These are phyloP conservation scores for Mormyrus lacerda DNA, from an alignment of 2,113 vertebrate species.

Conservation along the genomic window DNA sequence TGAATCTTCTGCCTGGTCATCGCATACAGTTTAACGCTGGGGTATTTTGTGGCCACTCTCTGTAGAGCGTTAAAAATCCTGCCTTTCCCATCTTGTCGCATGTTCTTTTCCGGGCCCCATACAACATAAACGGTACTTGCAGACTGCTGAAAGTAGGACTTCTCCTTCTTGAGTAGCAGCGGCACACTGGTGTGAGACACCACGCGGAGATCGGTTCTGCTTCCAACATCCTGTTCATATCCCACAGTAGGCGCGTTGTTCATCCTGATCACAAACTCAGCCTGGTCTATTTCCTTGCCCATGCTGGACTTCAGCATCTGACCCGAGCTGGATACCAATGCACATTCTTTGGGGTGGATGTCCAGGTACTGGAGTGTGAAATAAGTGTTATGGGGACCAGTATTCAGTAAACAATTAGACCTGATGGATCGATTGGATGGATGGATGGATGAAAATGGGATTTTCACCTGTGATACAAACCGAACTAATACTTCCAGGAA, in stretches of 20 bases:
- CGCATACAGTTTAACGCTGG: slow-evolving; percentile 62
- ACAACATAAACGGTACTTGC: slow-evolving; percentile 72
- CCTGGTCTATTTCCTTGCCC: slow-evolving; percentile 67
- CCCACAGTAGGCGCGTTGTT: slow-evolving; percentile 79
- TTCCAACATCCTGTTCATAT: slow-evolving; percentile 78
- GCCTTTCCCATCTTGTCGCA: slow-evolving; percentile 73
- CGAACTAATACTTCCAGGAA: not conserved
- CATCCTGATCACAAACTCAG: slow-evolving; percentile 83
- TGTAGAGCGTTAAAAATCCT: slow-evolving; percentile 62
- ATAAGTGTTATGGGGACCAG: not conserved
- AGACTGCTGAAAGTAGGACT: slow-evolving; percentile 71
- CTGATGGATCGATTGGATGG: not conserved
- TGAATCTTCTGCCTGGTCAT: slow-evolving; percentile 76
- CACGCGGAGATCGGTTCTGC: slow-evolving; percentile 70
- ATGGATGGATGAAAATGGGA: not conserved
- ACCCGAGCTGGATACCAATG: slow-evolving; percentile 87
- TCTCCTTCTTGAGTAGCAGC: slow-evolving; percentile 66
- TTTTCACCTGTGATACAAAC: not conserved
- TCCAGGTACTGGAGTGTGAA: slow-evolving; percentile 43
- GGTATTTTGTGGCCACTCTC: slow-evolving; percentile 65
- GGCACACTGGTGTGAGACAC: slow-evolving; percentile 89
- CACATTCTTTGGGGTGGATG: slow-evolving; percentile 64
- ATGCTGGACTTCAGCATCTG: slow-evolving; percentile 78
- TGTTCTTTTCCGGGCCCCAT: slow-evolving; percentile 82
- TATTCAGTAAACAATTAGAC: not conserved